Conservation (phyloP, 1,140 invertebrate genomes). For the Diuraphis noxia region DNA sequence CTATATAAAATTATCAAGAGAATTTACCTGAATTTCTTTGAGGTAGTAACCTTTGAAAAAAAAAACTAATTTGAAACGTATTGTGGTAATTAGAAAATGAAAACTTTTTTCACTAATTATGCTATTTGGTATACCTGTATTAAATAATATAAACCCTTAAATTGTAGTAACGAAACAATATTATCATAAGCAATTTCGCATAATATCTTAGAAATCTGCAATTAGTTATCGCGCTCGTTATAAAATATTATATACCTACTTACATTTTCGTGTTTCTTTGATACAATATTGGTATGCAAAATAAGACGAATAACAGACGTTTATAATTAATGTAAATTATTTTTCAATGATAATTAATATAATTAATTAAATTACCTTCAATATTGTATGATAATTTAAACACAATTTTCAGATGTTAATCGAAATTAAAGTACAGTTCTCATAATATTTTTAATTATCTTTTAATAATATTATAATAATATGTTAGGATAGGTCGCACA, state of each 20-base stretch:
- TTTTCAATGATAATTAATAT: background rate
- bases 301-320: background rate
- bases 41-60: no score
- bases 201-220: constrained; percentile 1
- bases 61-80: background rate
- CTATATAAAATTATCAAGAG: background rate
- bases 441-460: no score
- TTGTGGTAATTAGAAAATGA: background rate
- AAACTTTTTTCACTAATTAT: background rate
- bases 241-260: background rate
- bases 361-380: background rate
- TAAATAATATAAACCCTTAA: background rate
- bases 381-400: background rate
- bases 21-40: background rate
- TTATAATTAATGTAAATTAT: constrained; percentile 2
- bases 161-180: background rate
- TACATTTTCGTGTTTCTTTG: background rate
- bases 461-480: no score
- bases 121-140: background rate
- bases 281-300: background rate
- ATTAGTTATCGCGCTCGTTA: background rate
- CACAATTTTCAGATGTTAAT: background rate
- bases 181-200: background rate
- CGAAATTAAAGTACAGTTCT: background rate
- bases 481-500: no score